A percentile compares a stretch with the other conserved stretches of the same genome.
Conservation (phyloP, 2,888 invertebrate species). For the Patella depressa region DNA sequence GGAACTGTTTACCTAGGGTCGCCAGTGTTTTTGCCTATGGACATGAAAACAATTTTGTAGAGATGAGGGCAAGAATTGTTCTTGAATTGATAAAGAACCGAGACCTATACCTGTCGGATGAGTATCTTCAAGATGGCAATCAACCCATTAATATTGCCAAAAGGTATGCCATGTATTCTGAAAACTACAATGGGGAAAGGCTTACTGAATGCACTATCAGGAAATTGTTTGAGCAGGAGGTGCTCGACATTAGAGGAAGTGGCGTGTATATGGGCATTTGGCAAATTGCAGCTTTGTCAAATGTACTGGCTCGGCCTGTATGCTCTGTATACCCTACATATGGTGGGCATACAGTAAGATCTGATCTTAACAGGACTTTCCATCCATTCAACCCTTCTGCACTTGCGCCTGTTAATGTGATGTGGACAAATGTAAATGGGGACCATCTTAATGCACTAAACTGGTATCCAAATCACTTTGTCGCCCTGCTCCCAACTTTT, state of each 20-base stretch:
- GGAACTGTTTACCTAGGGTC: slow-evolving; percentile 34
- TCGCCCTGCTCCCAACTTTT: not conserved
- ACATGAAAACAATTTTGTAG: slow-evolving; percentile 11
- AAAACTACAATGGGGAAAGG: not conserved
- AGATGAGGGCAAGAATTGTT: slow-evolving; percentile 31
- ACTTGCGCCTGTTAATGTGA: slow-evolving; percentile 35
- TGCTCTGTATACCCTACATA: slow-evolving; percentile 34
- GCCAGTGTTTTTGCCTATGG: slow-evolving; percentile 34
- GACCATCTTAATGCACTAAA: not conserved
- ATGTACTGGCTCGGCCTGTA: slow-evolving; percentile 26
- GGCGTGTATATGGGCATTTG: slow-evolving; percentile 32
- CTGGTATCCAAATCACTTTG: not conserved
- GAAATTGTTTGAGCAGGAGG: slow-evolving; percentile 29
- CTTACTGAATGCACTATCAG: slow-evolving; percentile 28
- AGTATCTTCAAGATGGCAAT: too few species aligned
- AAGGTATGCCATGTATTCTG: too few species aligned
- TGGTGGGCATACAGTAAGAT: slow-evolving; percentile 38
- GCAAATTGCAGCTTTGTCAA: slow-evolving; percentile 32
- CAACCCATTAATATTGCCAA: too few species aligned
- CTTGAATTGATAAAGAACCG: slow-evolving; percentile 26
- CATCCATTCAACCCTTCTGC: slow-evolving; percentile 34
- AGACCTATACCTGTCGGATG: not conserved
- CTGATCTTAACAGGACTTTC: slow-evolving; percentile 1
- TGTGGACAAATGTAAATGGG: not conserved
- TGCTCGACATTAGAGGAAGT: slow-evolving; percentile 26